Conservation (phyloP, 2,113 vertebrate species). For the Macquaria australasica region DNA sequence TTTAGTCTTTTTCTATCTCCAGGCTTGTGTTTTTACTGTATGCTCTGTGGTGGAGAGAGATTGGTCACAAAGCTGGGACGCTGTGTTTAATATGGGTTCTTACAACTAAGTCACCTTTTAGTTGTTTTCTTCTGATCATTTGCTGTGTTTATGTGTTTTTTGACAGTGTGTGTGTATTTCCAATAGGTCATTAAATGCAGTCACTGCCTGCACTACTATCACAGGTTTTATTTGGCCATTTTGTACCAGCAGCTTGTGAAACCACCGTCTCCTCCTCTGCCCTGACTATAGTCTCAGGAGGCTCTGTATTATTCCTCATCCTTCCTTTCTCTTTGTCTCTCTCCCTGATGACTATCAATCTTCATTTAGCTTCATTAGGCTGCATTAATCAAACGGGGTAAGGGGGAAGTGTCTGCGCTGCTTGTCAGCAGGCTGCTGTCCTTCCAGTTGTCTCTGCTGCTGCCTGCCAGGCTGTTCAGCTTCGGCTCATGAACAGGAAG, state of each 20-base stretch:
- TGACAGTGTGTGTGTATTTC: background rate
- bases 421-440: slow-evolving; percentile 45
- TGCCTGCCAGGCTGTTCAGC: slow-evolving; percentile 8
- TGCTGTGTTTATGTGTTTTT: background rate
- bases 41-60: background rate
- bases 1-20: background rate
- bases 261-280: slow-evolving; percentile 13
- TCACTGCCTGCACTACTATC: slow-evolving; percentile 55
- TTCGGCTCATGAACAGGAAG: slow-evolving; percentile 37
- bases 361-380: slow-evolving; percentile 71
- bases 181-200: slow-evolving; percentile 54
- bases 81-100: slow-evolving; percentile 1
- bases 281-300: slow-evolving; percentile 37
- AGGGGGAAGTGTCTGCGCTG: slow-evolving; percentile 36
- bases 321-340: slow-evolving; percentile 23
- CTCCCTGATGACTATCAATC: slow-evolving; percentile 56
- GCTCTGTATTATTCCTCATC: slow-evolving; percentile 16
- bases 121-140: background rate
- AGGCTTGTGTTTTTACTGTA: background rate
- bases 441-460: background rate
- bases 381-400: slow-evolving; percentile 60
- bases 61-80: no score
- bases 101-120: background rate
- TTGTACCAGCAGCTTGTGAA: slow-evolving; percentile 13
- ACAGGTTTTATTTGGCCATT: slow-evolving; percentile 43